Base-by-base conservation (phyloP, 2,888 invertebrate species). In the Lottia gigantea region DNA sequence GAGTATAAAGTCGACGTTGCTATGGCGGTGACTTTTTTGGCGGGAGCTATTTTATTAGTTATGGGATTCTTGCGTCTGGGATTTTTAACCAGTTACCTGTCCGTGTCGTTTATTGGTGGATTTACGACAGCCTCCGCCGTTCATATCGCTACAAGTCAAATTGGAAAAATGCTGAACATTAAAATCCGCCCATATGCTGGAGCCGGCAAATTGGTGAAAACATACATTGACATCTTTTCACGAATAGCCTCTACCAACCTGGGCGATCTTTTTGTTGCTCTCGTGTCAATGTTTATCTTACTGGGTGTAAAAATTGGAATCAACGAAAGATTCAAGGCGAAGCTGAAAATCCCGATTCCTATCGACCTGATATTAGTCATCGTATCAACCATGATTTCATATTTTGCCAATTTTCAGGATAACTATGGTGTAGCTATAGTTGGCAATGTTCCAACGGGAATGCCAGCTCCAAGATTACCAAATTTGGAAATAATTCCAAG, bases 201-300 rank as follows among this genome's bases (percentile, higher is more conserved):
- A 45, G 72, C 74, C 2, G 81, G 81, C 3, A 81, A 82, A 64
- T 47, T 82, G 8, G 64, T 82, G 16, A 61, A 92, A 91, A 92
- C 91, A 0, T 88, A 91, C 65, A 88, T 91, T 19, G 91, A 91
- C 82, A 89, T 93, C 65, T 88, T 91, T 74, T 87, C 89, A 71
- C 88, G 91, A 76, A 87, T 94, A 74, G 80, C 89, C 2, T 80
- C 90, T 19, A 88, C 92, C 12, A 94, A 95, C 87, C 85, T 91
- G 77, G 91, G 92, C 0, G 93, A 95, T 0, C 86, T 94, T 26
- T 86, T 91, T 26, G 91, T 94, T 63, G 94, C 95, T 0, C 76
- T 91, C 19, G 89, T 93, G 61, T 91, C 93, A 2, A 92, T 94
- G 64, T 78, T 91, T 26, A 81, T 92, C 66, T 91, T 94, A 47